Evolutionary conservation across 2,797 vertebrate genomes (phyloP).

Genomic region (Chrosomus eos): DNA sequence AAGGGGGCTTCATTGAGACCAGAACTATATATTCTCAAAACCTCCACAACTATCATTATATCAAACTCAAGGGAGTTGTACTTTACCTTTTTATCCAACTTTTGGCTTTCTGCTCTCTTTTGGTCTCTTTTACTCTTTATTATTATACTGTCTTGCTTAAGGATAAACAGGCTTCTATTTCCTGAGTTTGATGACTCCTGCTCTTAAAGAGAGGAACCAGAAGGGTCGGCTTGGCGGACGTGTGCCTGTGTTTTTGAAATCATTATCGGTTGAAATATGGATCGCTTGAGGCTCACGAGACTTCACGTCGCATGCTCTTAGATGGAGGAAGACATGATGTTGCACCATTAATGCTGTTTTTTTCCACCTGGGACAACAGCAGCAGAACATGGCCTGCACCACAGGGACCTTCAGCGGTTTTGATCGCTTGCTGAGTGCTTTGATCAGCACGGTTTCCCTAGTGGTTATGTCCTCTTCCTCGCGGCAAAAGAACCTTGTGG

Average conservation of each 20-base stretch:
- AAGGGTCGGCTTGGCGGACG: slow-evolving; percentile 47
- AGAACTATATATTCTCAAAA: background rate
- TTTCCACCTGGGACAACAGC: slow-evolving; percentile 49
- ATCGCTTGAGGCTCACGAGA: slow-evolving; percentile 46
- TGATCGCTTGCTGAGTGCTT: slow-evolving; percentile 58
- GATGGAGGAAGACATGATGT: slow-evolving; percentile 52
- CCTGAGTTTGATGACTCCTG: slow-evolving; percentile 53
- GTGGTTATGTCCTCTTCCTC: slow-evolving; percentile 50
- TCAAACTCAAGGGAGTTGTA: slow-evolving; percentile 9
- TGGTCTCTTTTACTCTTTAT: slow-evolving; percentile 13
- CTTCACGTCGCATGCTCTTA: slow-evolving; percentile 46
- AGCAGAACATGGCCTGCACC: slow-evolving; percentile 39
- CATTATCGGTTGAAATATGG: slow-evolving; percentile 64
- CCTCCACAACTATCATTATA: slow-evolving; percentile 4
- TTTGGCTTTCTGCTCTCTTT: slow-evolving; percentile 13
- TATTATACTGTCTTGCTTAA: slow-evolving; percentile 27
- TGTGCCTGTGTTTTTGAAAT: slow-evolving; percentile 59
- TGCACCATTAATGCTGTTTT: slow-evolving; percentile 55
- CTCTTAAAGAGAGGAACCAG: slow-evolving; percentile 50
- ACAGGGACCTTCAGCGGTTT: slow-evolving; percentile 49
- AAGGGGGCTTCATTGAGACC: background rate
- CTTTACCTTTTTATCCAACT: slow-evolving; percentile 29
- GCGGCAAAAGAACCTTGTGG: slow-evolving; percentile 52
- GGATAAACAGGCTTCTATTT: slow-evolving; percentile 27
- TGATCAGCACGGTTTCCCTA: slow-evolving; percentile 63